A percentile compares a stretch with the other conserved stretches of the same genome.
phyloP scores from a whole-genome alignment of 2,888 invertebrate genomes.

The Mechanitis mazaeus region DNA sequence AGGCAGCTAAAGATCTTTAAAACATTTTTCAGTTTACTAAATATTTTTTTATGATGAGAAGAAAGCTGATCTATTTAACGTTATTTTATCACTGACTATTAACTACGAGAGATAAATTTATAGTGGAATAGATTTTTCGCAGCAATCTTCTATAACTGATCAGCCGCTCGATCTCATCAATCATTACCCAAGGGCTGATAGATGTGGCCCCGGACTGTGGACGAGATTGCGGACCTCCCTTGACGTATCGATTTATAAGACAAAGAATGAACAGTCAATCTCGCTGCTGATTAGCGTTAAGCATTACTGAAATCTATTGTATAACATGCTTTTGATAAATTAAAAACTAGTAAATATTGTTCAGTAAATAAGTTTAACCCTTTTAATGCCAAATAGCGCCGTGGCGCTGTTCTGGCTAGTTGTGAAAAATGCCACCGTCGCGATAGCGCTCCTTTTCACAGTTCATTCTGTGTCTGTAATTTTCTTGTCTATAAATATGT shows the following conservation, averaged over 20 bases:
- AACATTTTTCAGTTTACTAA: too few relatives aligned
- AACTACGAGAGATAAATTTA: constrained; percentile 18
- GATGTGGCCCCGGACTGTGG: constrained; percentile 44
- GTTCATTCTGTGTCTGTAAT: too few relatives aligned
- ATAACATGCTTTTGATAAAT: background rate
- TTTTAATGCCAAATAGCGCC: too few relatives aligned
- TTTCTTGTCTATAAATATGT: too few relatives aligned
- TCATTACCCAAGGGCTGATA: constrained; percentile 61
- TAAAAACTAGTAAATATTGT: too few relatives aligned
- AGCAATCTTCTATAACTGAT: constrained; percentile 39
- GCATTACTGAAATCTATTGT: constrained; percentile 19
- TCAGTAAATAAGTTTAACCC: too few relatives aligned
- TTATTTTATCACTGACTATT: background rate
- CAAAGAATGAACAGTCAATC: constrained; percentile 65
- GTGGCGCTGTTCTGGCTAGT: too few relatives aligned
- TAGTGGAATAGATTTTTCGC: constrained; percentile 33
- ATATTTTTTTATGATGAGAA: too few relatives aligned
- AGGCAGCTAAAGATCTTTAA: background rate
- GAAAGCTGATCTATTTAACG: background rate
- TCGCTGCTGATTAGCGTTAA: constrained; percentile 44
- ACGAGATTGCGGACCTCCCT: constrained; percentile 58
- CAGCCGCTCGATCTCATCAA: constrained; percentile 59
- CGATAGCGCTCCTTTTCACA: too few relatives aligned
- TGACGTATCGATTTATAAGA: constrained; percentile 74
- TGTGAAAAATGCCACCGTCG: too few relatives aligned